Percentiles rank a stretch among this genome's conserved stretches.
Conservation (phyloP, 2,888 invertebrate genomes). For the Leuctra nigra region DNA sequence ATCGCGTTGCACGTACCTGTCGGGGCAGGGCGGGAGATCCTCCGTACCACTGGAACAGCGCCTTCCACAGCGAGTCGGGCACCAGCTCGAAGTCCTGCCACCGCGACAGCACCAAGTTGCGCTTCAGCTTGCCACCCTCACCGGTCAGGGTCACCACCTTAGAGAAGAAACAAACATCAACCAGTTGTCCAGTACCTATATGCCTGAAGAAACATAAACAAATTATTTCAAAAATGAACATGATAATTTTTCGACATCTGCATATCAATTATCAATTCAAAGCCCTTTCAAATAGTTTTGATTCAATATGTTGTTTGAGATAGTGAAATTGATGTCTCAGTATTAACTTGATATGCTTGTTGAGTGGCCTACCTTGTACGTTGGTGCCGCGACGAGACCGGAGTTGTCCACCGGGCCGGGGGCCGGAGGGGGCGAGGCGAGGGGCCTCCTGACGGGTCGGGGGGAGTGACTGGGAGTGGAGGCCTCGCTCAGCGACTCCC, state of each 20-base stretch:
- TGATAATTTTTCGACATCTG: not conserved
- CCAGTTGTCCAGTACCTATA: too few relatives aligned
- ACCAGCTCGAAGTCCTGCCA: slow-evolving; percentile 80
- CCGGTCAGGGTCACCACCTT: slow-evolving; percentile 64
- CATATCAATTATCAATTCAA: not conserved
- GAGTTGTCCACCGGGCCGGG: slow-evolving; percentile 76
- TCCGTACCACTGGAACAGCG: slow-evolving; percentile 76
- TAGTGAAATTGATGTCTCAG: too few relatives aligned
- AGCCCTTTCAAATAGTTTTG: too few relatives aligned
- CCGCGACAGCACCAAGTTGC: slow-evolving; percentile 65
- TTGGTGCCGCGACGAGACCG: slow-evolving; percentile 55
- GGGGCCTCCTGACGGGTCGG: slow-evolving; percentile 19
- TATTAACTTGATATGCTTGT: too few relatives aligned
- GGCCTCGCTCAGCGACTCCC: slow-evolving; percentile 25
- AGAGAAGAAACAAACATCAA: not conserved
- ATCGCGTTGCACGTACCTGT: slow-evolving; percentile 52
- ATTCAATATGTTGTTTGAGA: not conserved
- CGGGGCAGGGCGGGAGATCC: slow-evolving; percentile 73
- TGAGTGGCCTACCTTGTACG: slow-evolving; percentile 47
- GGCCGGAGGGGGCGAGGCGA: slow-evolving; percentile 29
- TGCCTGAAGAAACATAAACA: too few relatives aligned
- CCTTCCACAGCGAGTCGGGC: slow-evolving; percentile 82
- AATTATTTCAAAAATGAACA: not conserved
- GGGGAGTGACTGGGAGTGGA: slow-evolving; percentile 31
- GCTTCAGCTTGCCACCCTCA: slow-evolving; percentile 77